A percentile compares a stretch with the other conserved stretches of the same genome.
Conservation (phyloP, 2,888 invertebrate species). For the Dryobotodes eremita region DNA sequence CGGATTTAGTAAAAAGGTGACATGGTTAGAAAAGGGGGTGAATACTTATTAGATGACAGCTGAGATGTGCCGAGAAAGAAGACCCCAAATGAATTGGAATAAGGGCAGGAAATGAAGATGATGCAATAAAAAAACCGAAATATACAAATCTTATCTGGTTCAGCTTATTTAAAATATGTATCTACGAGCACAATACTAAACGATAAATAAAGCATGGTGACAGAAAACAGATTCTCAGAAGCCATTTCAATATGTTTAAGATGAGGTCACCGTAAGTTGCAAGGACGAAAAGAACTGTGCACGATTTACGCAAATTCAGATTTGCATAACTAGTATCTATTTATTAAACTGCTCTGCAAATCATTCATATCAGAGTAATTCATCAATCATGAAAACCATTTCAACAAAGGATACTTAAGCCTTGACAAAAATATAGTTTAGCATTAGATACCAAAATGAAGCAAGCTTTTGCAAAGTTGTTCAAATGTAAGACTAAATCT, state of each 20-base stretch:
- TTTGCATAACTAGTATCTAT: constrained; percentile 9
- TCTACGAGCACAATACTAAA: neutral
- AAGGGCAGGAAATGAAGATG: neutral
- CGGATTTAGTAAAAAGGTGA: neutral
- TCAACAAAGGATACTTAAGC: neutral
- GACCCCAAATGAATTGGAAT: neutral
- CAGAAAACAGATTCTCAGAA: constrained; percentile 44
- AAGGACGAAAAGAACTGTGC: constrained; percentile 31
- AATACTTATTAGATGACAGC: too few species aligned
- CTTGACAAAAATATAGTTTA: neutral
- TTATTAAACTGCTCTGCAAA: neutral
- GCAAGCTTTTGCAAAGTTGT: neutral
- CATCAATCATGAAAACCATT: neutral
- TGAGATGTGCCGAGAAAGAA: neutral
- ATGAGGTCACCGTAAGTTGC: constrained; percentile 42
- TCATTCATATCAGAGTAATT: too few species aligned
- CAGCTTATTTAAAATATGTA: neutral
- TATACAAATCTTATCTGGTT: neutral
- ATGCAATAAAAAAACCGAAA: neutral
- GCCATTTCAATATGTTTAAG: constrained; percentile 37
- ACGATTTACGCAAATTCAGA: constrained; percentile 11
- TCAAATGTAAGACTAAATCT: neutral
- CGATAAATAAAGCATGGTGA: constrained; percentile 29
- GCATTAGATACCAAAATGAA: neutral
- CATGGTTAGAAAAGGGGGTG: neutral